A percentile compares a stretch with the other conserved stretches of the same genome.
These are phyloP conservation scores for Coptotermes formosanus DNA, from an alignment of 1,140 invertebrate genomes.

Conservation along the genomic window DNA sequence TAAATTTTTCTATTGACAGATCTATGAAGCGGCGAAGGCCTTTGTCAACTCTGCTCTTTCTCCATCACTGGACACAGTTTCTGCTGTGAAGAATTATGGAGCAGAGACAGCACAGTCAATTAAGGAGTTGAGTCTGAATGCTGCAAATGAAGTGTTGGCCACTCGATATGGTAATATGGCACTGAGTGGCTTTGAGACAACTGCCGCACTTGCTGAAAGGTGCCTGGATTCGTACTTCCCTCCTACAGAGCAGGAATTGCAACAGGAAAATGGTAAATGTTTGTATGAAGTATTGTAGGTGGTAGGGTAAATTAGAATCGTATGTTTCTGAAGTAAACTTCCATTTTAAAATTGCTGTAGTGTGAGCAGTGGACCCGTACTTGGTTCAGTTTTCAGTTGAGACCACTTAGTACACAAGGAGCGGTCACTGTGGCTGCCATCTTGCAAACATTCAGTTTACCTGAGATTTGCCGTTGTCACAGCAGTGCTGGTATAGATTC, in stretches of 20 bases:
- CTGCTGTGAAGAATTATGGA: slow-evolving; percentile 30
- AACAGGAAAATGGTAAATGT: no score
- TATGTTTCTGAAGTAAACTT: no score
- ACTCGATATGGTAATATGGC: slow-evolving; percentile 64
- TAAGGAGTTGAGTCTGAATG: slow-evolving; percentile 66
- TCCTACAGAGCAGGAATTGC: slow-evolving; percentile 45
- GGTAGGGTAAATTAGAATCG: no score
- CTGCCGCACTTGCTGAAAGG: slow-evolving; percentile 59
- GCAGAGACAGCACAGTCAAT: slow-evolving; percentile 58
- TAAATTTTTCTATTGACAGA: neutral
- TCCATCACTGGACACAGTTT: slow-evolving; percentile 60
- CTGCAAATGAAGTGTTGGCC: slow-evolving; percentile 64
- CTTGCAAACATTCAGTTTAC: no score
- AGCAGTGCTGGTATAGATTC: no score
- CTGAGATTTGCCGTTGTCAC: no score
- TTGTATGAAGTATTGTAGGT: no score
- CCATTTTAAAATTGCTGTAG: no score
- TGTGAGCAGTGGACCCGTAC: no score
- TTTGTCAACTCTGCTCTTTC: slow-evolving; percentile 61
- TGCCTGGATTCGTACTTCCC: slow-evolving; percentile 67
- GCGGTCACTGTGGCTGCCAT: no score
- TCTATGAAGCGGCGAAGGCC: slow-evolving; percentile 60
- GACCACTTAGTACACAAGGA: no score
- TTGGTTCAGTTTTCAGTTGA: no score
- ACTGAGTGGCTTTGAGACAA: slow-evolving; percentile 59